Base-by-base conservation (phyloP, 2,888 invertebrate species). In the Dynastes maya region DNA sequence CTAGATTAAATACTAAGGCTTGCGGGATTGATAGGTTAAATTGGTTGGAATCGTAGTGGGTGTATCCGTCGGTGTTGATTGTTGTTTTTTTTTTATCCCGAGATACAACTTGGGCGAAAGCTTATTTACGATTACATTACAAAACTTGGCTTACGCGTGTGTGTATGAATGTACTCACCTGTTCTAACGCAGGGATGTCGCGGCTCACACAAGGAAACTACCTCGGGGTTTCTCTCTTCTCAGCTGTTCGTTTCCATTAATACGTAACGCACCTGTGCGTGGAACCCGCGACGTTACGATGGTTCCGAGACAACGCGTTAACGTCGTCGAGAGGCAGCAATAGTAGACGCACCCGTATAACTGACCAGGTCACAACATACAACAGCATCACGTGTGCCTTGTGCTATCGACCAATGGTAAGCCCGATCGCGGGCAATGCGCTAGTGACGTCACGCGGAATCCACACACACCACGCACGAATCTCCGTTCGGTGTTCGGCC, bases 321-420 rank as follows among this genome's bases (percentile, higher is more conserved):
- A 58, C 22, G 55, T 58, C 55, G 55, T 45, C 11, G 45, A 45
- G 45, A 45, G 45, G 55, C 16, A 58, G 22, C 22, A 72, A 64
- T 65, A 29, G 49, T 63, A 90, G 90, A 90, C 90, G 90, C 88
- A 89, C 82, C 81, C 79, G 80, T 80, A 80, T 79, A 74, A 79
- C 83, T 81, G 78, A 78, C 80, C 80, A 78, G 80, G 78, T 88
- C 86, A 88, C 88, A 81, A 82, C 81, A 80, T 76, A 80, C 80
- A 80, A 80, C 79, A 81, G 78, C 82, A 83, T 84, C 84, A 84
- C 84, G 84, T 84, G 84, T 83, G 83, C 82, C 77, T 80, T 79
- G 87, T 87, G 88, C 83, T 89, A 89, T 89, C 89, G 89, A 89
- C 89, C 89, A 89, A 89, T 89, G 86, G 88, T 83, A 86, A 86